Evolutionary conservation across 2,888 invertebrate genomes (phyloP), one percentile per base, ranked within the genome.

Genomic region (Agrotis segetum): DNA sequence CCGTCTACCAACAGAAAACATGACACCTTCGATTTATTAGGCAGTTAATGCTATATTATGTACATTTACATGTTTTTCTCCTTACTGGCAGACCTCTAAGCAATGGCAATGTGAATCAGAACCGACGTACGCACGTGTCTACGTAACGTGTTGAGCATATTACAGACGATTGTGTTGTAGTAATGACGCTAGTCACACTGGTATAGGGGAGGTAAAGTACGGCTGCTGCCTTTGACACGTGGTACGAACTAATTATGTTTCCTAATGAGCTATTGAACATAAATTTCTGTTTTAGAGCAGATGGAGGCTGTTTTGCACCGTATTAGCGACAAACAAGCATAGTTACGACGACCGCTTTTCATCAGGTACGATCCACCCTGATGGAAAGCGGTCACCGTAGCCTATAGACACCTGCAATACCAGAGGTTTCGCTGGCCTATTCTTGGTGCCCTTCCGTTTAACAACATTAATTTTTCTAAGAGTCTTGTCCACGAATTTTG

Each of bases 61-160:
- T 34, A 66, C 29, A 44, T 62, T 64, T 56, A 46, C 56, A 77
- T 49, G 62, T 75, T 74, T 69, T 79, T 79, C 71, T 76, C 71
- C 56, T 71, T 71, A 68, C 17, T 21, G 17, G 16, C 62, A 79
- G 65, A 75, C 75, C 66, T 71, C 52, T 75, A 63, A 68, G 44
- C 69, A 60, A 53, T 50, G 58, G 52, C 58, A 67, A 61, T 63
- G 63, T 79, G 79, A 79, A 67, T 79, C 65, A 80, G 52, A 24
- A 49, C 0, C 44, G 29, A 7, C 24, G 52, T 19, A 19, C 13
- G 74, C 73, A 79, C 79, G 79, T 79, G 79, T 55, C 19, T 1
- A 19, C 59, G 3, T 68, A 63, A 80, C 71, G 79, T 80, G 80
- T 69, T 3, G 47, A 56, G 76, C 65, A 79, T 79, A 71, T 53